These are phyloP conservation scores for Hirundichthys speculiger DNA, from an alignment of 2,113 vertebrate genomes.

Conservation along the genomic window DNA sequence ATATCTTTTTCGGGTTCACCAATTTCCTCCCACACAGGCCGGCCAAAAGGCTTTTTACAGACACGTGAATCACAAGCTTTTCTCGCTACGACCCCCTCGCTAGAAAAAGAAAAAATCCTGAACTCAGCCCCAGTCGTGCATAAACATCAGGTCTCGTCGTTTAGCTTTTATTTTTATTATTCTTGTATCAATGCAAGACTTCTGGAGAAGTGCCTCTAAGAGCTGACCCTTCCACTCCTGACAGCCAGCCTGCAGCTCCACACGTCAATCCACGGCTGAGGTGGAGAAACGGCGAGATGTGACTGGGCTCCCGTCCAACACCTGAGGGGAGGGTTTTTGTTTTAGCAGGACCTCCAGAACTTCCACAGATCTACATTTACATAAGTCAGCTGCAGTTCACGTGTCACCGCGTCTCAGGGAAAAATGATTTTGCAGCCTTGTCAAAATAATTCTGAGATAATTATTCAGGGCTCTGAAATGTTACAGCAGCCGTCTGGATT, in stretches of 20 bases:
- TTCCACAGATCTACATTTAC: constrained; percentile 31
- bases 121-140: constrained; percentile 62
- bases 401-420: constrained; percentile 38
- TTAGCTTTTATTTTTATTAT: constrained; percentile 64
- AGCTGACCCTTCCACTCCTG: constrained; percentile 51
- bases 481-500: constrained; percentile 32
- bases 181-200: constrained; percentile 60
- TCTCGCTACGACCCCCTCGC: constrained; percentile 58
- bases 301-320: constrained; percentile 44
- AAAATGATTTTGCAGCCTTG: constrained; percentile 33
- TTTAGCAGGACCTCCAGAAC: constrained; percentile 41
- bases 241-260: constrained; percentile 61
- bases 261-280: constrained; percentile 57
- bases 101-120: constrained; percentile 5
- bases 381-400: constrained; percentile 46
- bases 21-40: constrained; percentile 43
- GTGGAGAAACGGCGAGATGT: constrained; percentile 28
- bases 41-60: constrained; percentile 58
- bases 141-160: constrained; percentile 68
- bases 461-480: constrained; percentile 18
- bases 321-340: constrained; percentile 29
- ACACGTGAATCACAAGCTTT: constrained; percentile 59
- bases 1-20: constrained; percentile 56
- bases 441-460: constrained; percentile 50
- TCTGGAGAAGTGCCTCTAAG: constrained; percentile 56